Evolutionary conservation across 2,888 invertebrate species (phyloP), one percentile per base, ranked within the genome.

Genomic region (Lamproptera curius): DNA sequence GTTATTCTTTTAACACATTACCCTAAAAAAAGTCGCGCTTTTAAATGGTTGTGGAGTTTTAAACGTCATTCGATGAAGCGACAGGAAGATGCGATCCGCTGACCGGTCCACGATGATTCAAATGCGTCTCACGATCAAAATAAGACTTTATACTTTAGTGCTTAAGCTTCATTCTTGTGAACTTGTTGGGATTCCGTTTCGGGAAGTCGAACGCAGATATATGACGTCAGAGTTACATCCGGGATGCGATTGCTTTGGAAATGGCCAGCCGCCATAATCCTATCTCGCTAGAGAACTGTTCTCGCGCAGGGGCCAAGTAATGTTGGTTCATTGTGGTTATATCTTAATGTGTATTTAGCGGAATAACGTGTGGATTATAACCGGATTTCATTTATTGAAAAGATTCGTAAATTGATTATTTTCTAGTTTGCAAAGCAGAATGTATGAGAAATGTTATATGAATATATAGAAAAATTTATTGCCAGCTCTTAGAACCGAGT

Each of bases 211-310:
- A 61, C 64, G 34, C 71, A 82, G 78, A 79, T 82, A 69, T 54
- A 57, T 81, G 83, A 84, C 82, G 84, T 81, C 77, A 79, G 64
- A 63, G 58, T 52, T 53, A 78, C 81, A 84, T 85, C 83, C 84
- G 84, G 84, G 84, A 85, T 83, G 81, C 76, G 65, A 73, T 61
- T 70, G 79, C 77, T 80, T 80, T 81, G 69, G 63, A 77, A 72
- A 68, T 49, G 20, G 53, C 69, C 67, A 20, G 5, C 4, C 2
- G 35, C 11, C 16, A 34, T 51, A 61, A 62, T 46, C 58, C 49
- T 46, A 51, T 23, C 5, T 45, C n/a, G 23, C 13, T 46, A 33
- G 15, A 33, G 44, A 49, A 16, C 36, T 33, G 16, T 37, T 31
- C 45, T 17, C 16, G 11, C 1, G 5, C 5, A 16, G 34, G 49